Evolutionary conservation across 2,797 vertebrate genomes (phyloP), one percentile per base, ranked within the genome.

Genomic region (Euthynnus affinis): DNA sequence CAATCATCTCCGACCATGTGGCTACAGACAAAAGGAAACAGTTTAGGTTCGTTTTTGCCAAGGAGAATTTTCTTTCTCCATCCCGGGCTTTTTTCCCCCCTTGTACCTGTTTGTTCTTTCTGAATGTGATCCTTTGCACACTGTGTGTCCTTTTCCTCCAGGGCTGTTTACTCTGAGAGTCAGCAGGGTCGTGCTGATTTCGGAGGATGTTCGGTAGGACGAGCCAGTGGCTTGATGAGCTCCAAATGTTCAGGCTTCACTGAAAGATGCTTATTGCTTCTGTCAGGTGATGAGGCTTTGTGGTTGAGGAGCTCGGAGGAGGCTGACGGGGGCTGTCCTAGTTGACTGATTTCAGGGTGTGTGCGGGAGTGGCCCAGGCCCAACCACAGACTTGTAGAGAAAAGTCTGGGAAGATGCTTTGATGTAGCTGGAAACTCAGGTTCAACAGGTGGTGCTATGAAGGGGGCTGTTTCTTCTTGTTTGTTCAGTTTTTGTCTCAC

Each of bases 1-100:
- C 87, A 94, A 72, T 88, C 91, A 91, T 93, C 91, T 89, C 76
- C 2, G 49, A 74, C 74, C 90, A 93, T 93, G 81, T 92, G 91
- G 91, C 85, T 65, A 80, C 81, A 89, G 77, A 92, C 88, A 83
- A 90, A 89, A 85, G 83, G 78, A 83, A 91, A 84, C 77, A 44
- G 71, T 87, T 86, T 74, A 53, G 80, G 81, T 68, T 66, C 71
- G 81, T 82, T 91, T 92, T 88, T 86, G 83, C 82, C 77, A 85
- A 57, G 71, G 61, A 83, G 53, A 74, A 65, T 78, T 85, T 80
- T 88, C 71, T 78, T 73, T 42, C 58, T 77, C 25, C 22, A 14
- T 80, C 67, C 51, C 46, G 66, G 55, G 29, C 65, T 78, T 5
- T 34, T 66, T 86, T 79, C 76, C 75, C 79, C 74, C 34, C 34